A percentile compares a stretch with the other conserved stretches of the same genome.
These are phyloP conservation scores for Clunio marinus DNA, from an alignment of 2,888 invertebrate genomes.

Conservation along the genomic window DNA sequence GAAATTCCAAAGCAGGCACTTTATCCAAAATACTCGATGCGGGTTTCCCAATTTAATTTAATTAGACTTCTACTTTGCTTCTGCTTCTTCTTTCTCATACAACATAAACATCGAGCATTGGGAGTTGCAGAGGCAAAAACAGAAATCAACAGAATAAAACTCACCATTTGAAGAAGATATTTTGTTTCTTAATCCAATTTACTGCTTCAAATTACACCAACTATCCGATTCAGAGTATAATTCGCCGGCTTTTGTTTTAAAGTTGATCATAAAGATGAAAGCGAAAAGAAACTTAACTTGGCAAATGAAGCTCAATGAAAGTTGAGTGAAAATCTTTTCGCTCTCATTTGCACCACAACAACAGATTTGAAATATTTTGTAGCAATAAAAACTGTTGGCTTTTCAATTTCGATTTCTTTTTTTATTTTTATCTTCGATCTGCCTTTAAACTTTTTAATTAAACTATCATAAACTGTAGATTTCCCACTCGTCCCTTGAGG, in stretches of 20 bases:
- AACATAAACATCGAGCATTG: too few species aligned
- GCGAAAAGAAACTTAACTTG: slow-evolving; percentile 2
- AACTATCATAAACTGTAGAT: too few species aligned
- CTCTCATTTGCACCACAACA: neutral
- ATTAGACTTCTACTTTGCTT: neutral
- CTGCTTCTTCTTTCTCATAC: too few species aligned
- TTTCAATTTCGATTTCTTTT: neutral
- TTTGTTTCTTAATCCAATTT: slow-evolving; percentile 16
- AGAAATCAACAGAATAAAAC: neutral
- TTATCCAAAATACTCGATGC: neutral
- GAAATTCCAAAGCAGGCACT: neutral
- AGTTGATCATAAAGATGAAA: neutral
- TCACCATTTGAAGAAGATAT: slow-evolving; percentile 7
- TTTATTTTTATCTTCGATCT: too few species aligned
- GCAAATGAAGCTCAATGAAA: neutral
- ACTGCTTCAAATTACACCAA: too few species aligned
- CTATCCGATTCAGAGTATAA: neutral
- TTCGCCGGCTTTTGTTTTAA: neutral
- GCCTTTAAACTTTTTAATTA: too few species aligned
- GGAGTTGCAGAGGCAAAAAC: neutral
- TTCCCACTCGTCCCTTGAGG: too few species aligned
- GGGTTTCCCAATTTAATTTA: slow-evolving; percentile 6
- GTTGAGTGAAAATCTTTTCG: neutral
- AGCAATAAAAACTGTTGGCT: slow-evolving; percentile 1
- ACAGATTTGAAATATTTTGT: neutral